phyloP scores from a whole-genome alignment of 2,797 vertebrate species.

The Pelobates cultripes region DNA sequence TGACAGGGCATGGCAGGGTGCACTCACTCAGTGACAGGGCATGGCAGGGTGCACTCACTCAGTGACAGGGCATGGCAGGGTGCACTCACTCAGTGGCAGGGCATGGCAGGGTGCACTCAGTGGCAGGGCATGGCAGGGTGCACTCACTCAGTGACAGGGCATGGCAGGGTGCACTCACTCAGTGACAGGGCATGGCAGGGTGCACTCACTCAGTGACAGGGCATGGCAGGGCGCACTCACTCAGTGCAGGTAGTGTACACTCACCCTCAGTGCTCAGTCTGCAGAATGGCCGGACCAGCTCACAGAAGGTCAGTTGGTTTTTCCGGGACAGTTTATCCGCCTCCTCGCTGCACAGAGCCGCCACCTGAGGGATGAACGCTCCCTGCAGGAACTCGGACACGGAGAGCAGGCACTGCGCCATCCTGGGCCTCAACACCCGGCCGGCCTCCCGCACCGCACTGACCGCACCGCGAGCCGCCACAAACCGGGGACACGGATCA shows the following conservation, averaged over 20 bases:
- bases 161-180: too few relatives aligned
- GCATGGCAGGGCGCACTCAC: not conserved
- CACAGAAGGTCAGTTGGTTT: constrained; percentile 91
- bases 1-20: too few relatives aligned
- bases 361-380: constrained; percentile 94
- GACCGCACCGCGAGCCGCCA: constrained; percentile 45
- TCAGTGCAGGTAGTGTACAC: constrained; percentile 34
- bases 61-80: not conserved
- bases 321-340: constrained; percentile 89
- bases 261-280: constrained; percentile 95
- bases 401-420: constrained; percentile 94
- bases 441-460: constrained; percentile 42
- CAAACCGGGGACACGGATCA: constrained; percentile 37
- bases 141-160: too few relatives aligned
- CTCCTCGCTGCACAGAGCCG: constrained; percentile 92
- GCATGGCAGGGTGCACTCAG: too few relatives aligned
- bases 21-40: constrained; percentile 80
- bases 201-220: too few relatives aligned
- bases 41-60: not conserved
- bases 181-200: not conserved
- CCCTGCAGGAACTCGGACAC: constrained; percentile 97
- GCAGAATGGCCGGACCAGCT: constrained; percentile 93
- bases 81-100: not conserved
- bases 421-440: constrained; percentile 59
- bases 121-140: not conserved